Base-by-base conservation (phyloP, 1,140 invertebrate species). In the Melanaphis sacchari region DNA sequence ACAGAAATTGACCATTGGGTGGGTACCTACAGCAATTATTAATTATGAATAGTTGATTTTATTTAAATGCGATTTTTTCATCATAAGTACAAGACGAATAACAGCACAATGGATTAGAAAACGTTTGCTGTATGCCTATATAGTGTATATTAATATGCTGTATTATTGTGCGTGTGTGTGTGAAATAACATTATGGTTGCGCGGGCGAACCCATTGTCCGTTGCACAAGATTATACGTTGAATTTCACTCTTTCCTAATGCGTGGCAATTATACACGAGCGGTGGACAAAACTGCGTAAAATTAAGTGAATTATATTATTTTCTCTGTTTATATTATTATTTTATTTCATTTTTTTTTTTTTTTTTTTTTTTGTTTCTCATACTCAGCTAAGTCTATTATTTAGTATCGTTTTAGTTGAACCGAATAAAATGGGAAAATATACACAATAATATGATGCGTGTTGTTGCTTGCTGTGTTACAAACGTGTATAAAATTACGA, bases 221-320 rank as follows among this genome's bases (percentile, higher is more conserved):
- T 89, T 89, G 87, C 87, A 52, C 87, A 89, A 89, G 43, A 49
- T 76, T 46, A 89, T 26, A 89, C 46, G 46, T 89, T 5, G 87
- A 52, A 89, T 89, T 89, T 89, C 87, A 89, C 87, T 89, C 43
- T 89, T 89, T 89, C 87, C 87, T 49, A 89, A 89, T 36, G 87
- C 43, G 87, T 89, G 87, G 87, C 85, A 88, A 88, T 88, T 88
- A 88, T 49, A 88, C 43, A 46, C 85, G 43, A 88, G 18, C 85
- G 43, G 85, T 88, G 85, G 41, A 88, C 43, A 88, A 46, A 88
- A 88, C 43, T 36, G 85, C 31, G 85, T 88, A 88, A 49, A 88
- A 49, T 88, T 88, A 88, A 88, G n/a, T n/a, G 38, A 49, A 88
- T 88, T 49, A 88, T 49, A 24, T 88, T 36, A 49, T 88, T 88